Evolutionary conservation across 2,888 invertebrate genomes (phyloP).

Genomic region (Cosmia pyralina): DNA sequence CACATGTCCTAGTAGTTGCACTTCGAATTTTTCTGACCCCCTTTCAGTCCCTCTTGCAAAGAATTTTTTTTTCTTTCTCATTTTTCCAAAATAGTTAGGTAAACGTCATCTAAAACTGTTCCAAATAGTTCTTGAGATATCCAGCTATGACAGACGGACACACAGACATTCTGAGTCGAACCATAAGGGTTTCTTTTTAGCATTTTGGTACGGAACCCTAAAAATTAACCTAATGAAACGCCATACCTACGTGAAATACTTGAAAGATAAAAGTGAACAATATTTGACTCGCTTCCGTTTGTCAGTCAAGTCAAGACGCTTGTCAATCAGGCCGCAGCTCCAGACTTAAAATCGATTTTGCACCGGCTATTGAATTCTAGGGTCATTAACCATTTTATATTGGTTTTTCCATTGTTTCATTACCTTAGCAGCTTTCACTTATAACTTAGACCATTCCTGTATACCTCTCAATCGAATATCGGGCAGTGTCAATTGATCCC

Average conservation of each 20-base stretch:
- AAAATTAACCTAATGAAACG: not conserved
- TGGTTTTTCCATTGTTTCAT: constrained; percentile 12
- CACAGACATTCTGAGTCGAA: no score
- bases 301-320: not conserved
- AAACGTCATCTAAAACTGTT: no score
- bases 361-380: constrained; percentile 18
- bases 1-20: no score
- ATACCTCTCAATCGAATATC: constrained; percentile 52
- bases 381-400: constrained; percentile 32
- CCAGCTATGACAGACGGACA: no score
- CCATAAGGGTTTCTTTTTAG: no score
- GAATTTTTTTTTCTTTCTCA: no score
- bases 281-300: constrained; percentile 1
- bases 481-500: constrained; percentile 44
- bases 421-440: constrained; percentile 1
- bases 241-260: not conserved
- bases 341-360: constrained; percentile 40
- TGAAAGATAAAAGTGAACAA: not conserved
- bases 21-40: no score
- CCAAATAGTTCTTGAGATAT: no score
- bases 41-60: no score
- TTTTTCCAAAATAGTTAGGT: no score
- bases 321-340: not conserved
- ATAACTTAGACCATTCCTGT: constrained; percentile 8
- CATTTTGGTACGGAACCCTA: no score